These are phyloP conservation scores for Melieria picta DNA, from an alignment of 2,888 invertebrate species.

Conservation along the genomic window DNA sequence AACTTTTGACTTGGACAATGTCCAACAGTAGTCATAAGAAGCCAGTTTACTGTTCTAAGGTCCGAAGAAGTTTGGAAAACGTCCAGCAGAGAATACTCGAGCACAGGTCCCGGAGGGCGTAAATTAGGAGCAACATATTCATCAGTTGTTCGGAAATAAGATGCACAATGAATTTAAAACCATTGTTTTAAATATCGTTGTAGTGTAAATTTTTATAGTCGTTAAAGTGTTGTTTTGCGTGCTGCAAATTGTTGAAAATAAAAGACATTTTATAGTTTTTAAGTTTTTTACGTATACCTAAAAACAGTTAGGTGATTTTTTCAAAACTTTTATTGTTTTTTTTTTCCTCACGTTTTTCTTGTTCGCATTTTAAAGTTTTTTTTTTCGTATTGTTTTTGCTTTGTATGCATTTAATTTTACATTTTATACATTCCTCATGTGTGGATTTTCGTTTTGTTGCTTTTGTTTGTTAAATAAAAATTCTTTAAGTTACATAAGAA, in stretches of 20 bases:
- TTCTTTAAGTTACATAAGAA: slow-evolving; percentile 40
- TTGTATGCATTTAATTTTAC: slow-evolving; percentile 33
- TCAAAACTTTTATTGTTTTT: slow-evolving; percentile 44
- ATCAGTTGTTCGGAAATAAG: no score
- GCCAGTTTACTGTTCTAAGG: no score
- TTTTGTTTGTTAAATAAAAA: slow-evolving; percentile 41
- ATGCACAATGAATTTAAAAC: no score
- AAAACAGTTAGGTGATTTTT: slow-evolving; percentile 43
- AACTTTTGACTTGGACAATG: no score
- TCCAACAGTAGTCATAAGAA: no score
- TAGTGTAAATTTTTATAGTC: no score
- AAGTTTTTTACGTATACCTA: slow-evolving; percentile 42
- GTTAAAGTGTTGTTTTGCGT: no score
- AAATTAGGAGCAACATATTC: no score
- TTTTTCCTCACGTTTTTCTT: slow-evolving; percentile 32
- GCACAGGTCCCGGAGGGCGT: no score
- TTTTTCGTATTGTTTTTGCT: slow-evolving; percentile 29
- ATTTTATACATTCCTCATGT: slow-evolving; percentile 35
- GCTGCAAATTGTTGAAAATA: background rate
- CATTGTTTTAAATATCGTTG: no score
- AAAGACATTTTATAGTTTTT: slow-evolving; percentile 28
- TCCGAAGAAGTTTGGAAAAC: no score
- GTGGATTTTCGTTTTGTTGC: slow-evolving; percentile 17
- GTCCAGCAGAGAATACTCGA: no score
- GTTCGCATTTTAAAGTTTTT: slow-evolving; percentile 21